A percentile compares a stretch with the other conserved stretches of the same genome.
These are phyloP conservation scores for Meteorus cinctellus DNA, from an alignment of 2,888 invertebrate genomes.

Conservation along the genomic window DNA sequence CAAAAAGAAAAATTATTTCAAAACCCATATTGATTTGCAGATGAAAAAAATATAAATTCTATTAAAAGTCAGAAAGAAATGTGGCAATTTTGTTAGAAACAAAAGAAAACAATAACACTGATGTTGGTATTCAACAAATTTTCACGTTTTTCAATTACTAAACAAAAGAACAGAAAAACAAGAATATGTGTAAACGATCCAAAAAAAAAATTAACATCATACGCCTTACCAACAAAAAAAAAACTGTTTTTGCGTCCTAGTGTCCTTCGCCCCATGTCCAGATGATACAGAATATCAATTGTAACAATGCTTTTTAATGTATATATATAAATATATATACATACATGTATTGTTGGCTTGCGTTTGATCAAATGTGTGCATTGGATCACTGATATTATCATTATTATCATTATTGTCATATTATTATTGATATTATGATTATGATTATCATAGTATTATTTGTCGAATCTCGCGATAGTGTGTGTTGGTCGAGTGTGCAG, in stretches of 20 bases:
- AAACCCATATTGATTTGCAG: background rate
- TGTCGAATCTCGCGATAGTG: slow-evolving; percentile 24
- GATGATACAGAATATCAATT: slow-evolving; percentile 42
- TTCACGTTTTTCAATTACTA: background rate
- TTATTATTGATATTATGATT: background rate
- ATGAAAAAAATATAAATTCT: background rate
- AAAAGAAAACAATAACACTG: too few species aligned
- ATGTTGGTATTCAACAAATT: too few species aligned
- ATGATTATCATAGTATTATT: background rate
- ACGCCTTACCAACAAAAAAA: background rate
- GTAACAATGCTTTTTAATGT: slow-evolving; percentile 66
- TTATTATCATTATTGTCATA: slow-evolving; percentile 45
- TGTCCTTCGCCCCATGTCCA: background rate
- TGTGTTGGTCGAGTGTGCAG: slow-evolving; percentile 32
- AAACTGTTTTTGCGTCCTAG: background rate
- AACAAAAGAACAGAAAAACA: background rate
- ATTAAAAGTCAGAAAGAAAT: background rate
- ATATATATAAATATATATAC: slow-evolving; percentile 47
- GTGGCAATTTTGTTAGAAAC: background rate
- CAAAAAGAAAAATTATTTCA: background rate
- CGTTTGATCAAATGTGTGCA: slow-evolving; percentile 60
- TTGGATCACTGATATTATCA: slow-evolving; percentile 50
- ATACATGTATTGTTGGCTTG: slow-evolving; percentile 62
- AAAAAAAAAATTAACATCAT: background rate
- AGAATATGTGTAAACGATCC: background rate